phyloP scores from a whole-genome alignment of 2,113 vertebrate species.

The Hemiscyllium ocellatum region DNA sequence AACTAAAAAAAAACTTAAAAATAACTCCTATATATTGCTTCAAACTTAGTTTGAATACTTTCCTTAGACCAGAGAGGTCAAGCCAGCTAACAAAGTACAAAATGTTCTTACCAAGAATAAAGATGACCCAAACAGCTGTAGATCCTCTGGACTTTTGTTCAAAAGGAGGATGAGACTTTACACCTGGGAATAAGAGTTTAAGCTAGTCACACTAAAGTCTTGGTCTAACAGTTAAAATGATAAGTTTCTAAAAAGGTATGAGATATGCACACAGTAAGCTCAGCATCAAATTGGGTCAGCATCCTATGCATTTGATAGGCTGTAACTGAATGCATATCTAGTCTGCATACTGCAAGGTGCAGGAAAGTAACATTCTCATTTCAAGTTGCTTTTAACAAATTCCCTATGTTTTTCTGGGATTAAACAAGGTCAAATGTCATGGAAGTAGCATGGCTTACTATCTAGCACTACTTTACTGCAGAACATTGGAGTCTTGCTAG shows the following conservation, averaged over 20 bases:
- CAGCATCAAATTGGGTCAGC: no score
- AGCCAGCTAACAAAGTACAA: neutral
- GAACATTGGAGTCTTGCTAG: neutral
- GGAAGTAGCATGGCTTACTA: neutral
- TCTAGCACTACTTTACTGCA: neutral
- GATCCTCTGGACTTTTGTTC: conserved; percentile 64
- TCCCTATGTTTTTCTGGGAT: neutral
- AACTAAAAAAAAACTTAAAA: neutral
- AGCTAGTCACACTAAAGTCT: neutral
- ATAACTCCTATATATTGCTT: neutral
- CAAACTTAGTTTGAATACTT: neutral
- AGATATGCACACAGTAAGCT: no score
- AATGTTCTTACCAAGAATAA: conserved; percentile 78
- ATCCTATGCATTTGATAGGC: no score
- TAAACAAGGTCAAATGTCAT: no score
- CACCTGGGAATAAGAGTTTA: neutral
- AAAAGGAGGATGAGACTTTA: neutral
- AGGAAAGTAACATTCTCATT: no score
- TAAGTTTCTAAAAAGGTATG: no score
- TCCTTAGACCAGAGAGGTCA: no score
- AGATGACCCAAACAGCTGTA: conserved; percentile 79
- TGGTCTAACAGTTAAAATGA: no score
- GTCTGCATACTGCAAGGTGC: no score
- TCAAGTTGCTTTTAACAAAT: no score
- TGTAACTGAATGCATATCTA: no score